Percentiles rank a stretch among this genome's conserved stretches.
Conservation (phyloP, 2,797 vertebrate genomes). For the Sebastes steindachneri region DNA sequence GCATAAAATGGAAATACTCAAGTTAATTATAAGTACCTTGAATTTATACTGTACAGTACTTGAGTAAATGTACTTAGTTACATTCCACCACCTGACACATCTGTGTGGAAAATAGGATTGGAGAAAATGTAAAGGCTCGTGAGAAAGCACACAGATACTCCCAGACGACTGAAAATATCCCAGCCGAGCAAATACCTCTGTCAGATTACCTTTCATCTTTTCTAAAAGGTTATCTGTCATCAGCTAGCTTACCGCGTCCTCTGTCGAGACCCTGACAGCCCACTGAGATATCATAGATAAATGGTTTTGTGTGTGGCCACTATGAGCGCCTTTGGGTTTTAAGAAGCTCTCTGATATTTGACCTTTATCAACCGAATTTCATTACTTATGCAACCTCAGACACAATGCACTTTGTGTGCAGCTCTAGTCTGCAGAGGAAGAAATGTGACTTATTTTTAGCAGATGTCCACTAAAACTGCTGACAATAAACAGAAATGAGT, state of each 20-base stretch:
- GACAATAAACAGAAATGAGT: constrained; percentile 45
- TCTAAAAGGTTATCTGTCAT: constrained; percentile 68
- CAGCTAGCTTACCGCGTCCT: constrained; percentile 23
- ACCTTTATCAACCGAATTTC: constrained; percentile 41
- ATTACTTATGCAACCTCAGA: constrained; percentile 24
- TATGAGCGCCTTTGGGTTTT: not conserved
- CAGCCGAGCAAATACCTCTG: constrained; percentile 15
- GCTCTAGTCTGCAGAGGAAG: constrained; percentile 13
- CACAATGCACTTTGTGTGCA: not conserved
- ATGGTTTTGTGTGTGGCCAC: constrained; percentile 15
- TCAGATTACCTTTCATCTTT: constrained; percentile 33
- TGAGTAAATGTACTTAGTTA: not conserved
- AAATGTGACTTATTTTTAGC: constrained; percentile 42
- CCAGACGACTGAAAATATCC: constrained; percentile 5
- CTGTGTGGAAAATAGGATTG: not conserved
- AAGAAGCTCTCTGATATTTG: constrained; percentile 36
- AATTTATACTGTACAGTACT: not conserved
- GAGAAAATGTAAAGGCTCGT: constrained; percentile 1
- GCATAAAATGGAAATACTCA: not conserved
- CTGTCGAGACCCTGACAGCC: constrained; percentile 30
- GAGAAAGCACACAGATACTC: not conserved
- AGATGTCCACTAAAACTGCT: constrained; percentile 46
- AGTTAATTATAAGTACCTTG: not conserved
- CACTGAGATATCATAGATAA: constrained; percentile 33
- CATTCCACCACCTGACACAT: not conserved